phyloP scores from a whole-genome alignment of 2,113 vertebrate genomes.

The Marcusenius ussheri region DNA sequence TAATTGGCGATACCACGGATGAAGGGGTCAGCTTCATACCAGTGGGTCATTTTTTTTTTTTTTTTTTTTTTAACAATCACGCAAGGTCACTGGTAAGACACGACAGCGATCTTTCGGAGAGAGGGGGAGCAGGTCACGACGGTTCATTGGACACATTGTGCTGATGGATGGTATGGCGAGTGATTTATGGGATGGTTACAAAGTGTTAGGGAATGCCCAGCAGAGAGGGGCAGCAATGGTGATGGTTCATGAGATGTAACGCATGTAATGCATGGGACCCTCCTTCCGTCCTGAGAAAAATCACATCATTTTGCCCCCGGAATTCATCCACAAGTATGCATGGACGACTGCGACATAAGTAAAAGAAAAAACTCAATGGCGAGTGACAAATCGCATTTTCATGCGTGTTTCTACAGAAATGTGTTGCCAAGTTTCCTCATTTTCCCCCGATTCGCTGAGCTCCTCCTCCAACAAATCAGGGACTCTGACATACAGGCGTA shows the following conservation, averaged over 20 bases:
- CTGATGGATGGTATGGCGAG: background rate
- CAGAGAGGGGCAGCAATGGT: slow-evolving; percentile 36
- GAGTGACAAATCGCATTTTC: background rate
- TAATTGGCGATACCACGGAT: background rate
- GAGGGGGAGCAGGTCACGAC: background rate
- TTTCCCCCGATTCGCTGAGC: background rate
- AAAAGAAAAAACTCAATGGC: background rate
- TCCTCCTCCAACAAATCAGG: background rate
- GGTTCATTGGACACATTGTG: slow-evolving; percentile 22
- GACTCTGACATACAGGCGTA: background rate
- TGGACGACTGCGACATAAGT: background rate
- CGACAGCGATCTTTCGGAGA: slow-evolving; percentile 9
- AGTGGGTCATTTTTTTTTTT: background rate
- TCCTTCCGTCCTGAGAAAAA: background rate
- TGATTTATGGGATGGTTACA: slow-evolving; percentile 13
- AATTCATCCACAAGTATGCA: background rate
- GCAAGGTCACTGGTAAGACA: background rate
- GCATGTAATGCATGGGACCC: background rate
- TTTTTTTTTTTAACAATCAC: background rate
- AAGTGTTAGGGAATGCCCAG: background rate
- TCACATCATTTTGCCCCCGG: background rate
- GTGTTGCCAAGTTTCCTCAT: background rate
- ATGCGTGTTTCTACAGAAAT: background rate
- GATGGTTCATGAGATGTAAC: slow-evolving; percentile 11
- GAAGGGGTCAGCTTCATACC: slow-evolving; percentile 4